These are phyloP conservation scores for Petrophora chlorosata DNA, from an alignment of 2,888 invertebrate species.

Conservation along the genomic window DNA sequence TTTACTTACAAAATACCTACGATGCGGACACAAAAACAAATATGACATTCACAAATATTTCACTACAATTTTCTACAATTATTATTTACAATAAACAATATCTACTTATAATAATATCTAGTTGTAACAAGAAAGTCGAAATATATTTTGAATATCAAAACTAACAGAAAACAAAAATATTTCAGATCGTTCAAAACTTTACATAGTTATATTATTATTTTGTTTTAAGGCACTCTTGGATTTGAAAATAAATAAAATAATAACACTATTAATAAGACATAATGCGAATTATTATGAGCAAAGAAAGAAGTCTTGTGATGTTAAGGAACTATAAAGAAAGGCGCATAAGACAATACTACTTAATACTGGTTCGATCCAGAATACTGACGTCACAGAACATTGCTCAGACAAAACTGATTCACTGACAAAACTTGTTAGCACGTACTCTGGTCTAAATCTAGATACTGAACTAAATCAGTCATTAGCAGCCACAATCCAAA, in stretches of 20 bases:
- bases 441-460: conserved; percentile 12
- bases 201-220: neutral
- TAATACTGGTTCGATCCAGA: conserved; percentile 42
- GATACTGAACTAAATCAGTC: conserved; percentile 23
- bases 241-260: conserved; percentile 9
- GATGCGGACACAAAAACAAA: conserved; percentile 2
- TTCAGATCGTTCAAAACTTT: neutral
- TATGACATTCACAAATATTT: too few species aligned
- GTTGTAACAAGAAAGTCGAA: neutral
- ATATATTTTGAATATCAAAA: neutral
- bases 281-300: too few species aligned
- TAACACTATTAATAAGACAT: too few species aligned
- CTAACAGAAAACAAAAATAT: neutral
- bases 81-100: conserved; percentile 45
- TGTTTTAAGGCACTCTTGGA: neutral
- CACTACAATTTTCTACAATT: neutral
- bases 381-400: conserved; percentile 41
- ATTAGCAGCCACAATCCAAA: conserved; percentile 12
- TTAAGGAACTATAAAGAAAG: conserved; percentile 49
- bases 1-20: too few species aligned
- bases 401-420: neutral
- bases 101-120: conserved; percentile 19
- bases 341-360: conserved; percentile 33
- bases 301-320: conserved; percentile 46
- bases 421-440: conserved; percentile 1